Percentiles rank a stretch among this genome's conserved stretches.
phyloP scores from a whole-genome alignment of 2,797 vertebrate species.

The Acridotheres tristis region DNA sequence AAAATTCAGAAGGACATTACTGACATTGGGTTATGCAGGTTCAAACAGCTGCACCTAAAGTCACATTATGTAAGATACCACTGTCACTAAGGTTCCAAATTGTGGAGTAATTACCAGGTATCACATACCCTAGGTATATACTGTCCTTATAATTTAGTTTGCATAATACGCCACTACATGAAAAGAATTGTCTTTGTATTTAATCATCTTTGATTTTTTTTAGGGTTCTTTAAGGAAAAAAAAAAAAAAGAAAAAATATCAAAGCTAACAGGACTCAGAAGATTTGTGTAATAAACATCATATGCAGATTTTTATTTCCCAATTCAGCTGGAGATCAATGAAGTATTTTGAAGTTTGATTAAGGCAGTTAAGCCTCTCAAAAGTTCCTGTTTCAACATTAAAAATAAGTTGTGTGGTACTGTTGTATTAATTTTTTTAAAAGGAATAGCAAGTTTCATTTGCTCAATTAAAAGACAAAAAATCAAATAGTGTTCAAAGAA shows the following conservation, averaged over 20 bases:
- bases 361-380: constrained; percentile 61
- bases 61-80: not conserved
- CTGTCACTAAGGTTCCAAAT: not conserved
- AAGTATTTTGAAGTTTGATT: constrained; percentile 76
- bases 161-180: constrained; percentile 52
- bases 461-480: constrained; percentile 19
- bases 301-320: constrained; percentile 76
- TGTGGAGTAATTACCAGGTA: not conserved
- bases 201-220: constrained; percentile 63
- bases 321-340: constrained; percentile 66
- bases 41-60: not conserved
- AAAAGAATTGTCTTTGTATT: constrained; percentile 70
- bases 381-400: constrained; percentile 36
- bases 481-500: not conserved
- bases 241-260: constrained; percentile 61
- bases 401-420: constrained; percentile 1
- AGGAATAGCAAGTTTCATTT: not conserved
- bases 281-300: constrained; percentile 75
- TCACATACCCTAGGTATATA: not conserved
- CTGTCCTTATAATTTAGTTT: constrained; percentile 67
- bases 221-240: not conserved
- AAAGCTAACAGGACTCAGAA: constrained; percentile 79
- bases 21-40: not conserved
- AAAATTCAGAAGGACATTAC: not conserved
- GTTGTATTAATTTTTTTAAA: not conserved